Evolutionary conservation across 92 coral and sea anemone genomes (phyloP).

Genomic region (Parazoanthus atlanticus): DNA sequence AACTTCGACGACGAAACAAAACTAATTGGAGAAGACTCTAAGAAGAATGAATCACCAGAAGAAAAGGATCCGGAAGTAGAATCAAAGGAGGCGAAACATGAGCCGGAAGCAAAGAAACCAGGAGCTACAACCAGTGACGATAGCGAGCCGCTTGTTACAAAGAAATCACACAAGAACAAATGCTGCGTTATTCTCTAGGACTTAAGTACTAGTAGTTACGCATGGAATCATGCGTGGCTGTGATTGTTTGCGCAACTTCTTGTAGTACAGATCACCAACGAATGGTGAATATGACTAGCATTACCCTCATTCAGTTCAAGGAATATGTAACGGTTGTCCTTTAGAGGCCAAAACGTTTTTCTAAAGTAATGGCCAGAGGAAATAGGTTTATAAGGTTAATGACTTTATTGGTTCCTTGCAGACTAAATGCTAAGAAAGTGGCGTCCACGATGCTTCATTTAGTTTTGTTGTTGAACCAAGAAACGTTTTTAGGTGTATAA

Average conservation of each 20-base stretch:
- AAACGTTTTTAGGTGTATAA: neutral
- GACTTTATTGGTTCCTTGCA: neutral
- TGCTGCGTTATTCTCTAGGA: constrained; percentile 27
- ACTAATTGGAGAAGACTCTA: constrained; percentile 1
- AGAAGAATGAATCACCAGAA: neutral
- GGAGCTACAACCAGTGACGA: constrained; percentile 10
- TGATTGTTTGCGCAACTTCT: neutral
- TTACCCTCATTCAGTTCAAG: neutral
- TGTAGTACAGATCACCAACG: neutral
- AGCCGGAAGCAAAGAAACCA: neutral
- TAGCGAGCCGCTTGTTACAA: constrained; percentile 13
- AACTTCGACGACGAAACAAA: constrained; percentile 23
- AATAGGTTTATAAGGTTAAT: neutral
- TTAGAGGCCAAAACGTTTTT: neutral
- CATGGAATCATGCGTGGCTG: neutral
- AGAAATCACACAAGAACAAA: constrained; percentile 9
- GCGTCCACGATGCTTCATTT: neutral
- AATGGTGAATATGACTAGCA: neutral
- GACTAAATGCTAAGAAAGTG: neutral
- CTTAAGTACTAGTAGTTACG: neutral
- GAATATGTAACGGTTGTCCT: neutral
- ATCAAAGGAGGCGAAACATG: neutral
- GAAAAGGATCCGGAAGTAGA: constrained; percentile 9
- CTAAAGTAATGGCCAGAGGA: neutral
- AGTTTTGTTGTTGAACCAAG: neutral